A percentile compares a stretch with the other conserved stretches of the same genome.
phyloP scores from a whole-genome alignment of 2,113 vertebrate species.

The Ceyx margarethae region DNA sequence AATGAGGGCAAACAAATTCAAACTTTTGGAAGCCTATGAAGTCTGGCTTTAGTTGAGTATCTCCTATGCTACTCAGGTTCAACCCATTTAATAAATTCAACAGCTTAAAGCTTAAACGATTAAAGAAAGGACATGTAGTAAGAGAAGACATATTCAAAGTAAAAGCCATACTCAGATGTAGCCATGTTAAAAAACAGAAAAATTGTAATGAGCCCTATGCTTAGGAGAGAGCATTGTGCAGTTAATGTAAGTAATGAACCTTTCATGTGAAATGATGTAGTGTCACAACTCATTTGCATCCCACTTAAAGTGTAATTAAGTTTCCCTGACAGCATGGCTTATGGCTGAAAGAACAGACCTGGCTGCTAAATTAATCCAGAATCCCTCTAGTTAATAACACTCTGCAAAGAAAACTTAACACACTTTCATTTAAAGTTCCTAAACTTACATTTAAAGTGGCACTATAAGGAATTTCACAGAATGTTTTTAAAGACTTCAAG shows the following conservation, averaged over 20 bases:
- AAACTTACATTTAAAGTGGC: conserved; percentile 60
- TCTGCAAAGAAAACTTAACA: conserved; percentile 72
- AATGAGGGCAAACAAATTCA: neutral
- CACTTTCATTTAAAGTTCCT: conserved; percentile 70
- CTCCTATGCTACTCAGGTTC: conserved; percentile 33
- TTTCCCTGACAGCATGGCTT: conserved; percentile 81
- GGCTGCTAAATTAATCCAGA: conserved; percentile 81
- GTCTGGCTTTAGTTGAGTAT: neutral
- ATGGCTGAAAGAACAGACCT: conserved; percentile 80
- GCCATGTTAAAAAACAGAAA: conserved; percentile 50
- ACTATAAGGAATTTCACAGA: conserved; percentile 7
- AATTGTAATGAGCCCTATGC: conserved; percentile 62
- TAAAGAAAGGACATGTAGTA: conserved; percentile 22
- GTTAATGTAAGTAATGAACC: conserved; percentile 83
- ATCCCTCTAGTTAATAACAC: conserved; percentile 75
- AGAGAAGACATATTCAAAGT: conserved; percentile 57
- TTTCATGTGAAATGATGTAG: conserved; percentile 84
- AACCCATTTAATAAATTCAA: conserved; percentile 58
- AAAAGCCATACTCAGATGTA: conserved; percentile 56
- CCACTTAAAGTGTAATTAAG: conserved; percentile 85
- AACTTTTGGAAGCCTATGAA: neutral
- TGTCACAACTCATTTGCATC: conserved; percentile 87
- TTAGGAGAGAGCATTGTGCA: conserved; percentile 68
- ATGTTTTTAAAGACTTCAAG: neutral
- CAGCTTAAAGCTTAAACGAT: conserved; percentile 51